These are phyloP conservation scores for Caenorhabditis virilis DNA, from an alignment of 2,888 invertebrate species.

Conservation along the genomic window DNA sequence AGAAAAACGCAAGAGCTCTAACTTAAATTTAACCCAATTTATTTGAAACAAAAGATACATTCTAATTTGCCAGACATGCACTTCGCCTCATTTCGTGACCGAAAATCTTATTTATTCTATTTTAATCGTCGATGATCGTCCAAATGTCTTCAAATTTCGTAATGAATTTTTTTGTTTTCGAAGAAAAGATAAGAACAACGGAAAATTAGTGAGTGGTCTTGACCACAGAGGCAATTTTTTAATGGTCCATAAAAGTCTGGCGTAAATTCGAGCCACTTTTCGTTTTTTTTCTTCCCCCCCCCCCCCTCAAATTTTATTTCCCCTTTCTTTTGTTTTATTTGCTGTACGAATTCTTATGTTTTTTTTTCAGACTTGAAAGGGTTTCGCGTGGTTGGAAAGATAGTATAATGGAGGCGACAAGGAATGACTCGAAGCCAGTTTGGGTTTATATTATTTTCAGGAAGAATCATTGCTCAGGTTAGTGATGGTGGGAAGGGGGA, in stretches of 20 bases:
- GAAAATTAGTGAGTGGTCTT: too few relatives aligned
- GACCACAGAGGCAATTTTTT: too few relatives aligned
- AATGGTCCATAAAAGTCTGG: too few relatives aligned
- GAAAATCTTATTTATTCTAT: too few relatives aligned
- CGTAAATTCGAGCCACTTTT: too few relatives aligned
- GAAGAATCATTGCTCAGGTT: conserved; percentile 61
- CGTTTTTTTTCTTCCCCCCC: not conserved
- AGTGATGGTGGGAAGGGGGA: not conserved
- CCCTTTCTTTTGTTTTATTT: not conserved
- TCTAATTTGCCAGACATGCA: too few relatives aligned
- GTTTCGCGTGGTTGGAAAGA: conserved; percentile 34
- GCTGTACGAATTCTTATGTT: too few relatives aligned
- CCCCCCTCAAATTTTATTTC: not conserved
- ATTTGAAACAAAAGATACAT: too few relatives aligned
- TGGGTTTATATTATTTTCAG: conserved; percentile 69
- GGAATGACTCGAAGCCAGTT: conserved; percentile 60
- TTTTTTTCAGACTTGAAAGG: conserved; percentile 29
- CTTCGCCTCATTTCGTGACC: too few relatives aligned
- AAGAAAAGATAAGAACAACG: not conserved
- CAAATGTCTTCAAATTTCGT: not conserved
- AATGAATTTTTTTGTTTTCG: not conserved
- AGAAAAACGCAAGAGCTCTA: too few relatives aligned
- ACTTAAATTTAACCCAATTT: too few relatives aligned
- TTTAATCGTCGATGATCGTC: too few relatives aligned
- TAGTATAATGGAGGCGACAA: conserved; percentile 48